Conservation (phyloP, 30 jellyfish, hydroid and myxozoan species). For the Calvadosia cruxmelitensis region DNA sequence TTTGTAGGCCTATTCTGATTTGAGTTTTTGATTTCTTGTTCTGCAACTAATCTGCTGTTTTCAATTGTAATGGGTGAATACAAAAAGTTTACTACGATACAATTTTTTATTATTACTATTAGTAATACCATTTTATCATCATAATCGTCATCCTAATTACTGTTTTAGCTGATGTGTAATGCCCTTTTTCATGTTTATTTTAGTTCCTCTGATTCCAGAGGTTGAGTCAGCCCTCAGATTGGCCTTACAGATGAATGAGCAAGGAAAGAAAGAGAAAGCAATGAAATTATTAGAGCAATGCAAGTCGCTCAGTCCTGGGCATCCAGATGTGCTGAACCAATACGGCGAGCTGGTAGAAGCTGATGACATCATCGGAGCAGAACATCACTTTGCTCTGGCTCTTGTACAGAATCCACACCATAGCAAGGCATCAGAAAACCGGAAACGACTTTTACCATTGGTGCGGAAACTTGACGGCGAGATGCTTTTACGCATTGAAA, state of each 20-base stretch:
- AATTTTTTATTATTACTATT: no score
- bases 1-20: no score
- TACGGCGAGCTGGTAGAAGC: conserved; percentile 83
- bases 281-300: conserved; percentile 60
- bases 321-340: conserved; percentile 79
- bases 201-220: conserved; percentile 54
- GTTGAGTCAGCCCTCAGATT: conserved; percentile 36
- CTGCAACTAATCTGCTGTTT: no score
- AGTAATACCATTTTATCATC: no score
- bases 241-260: conserved; percentile 59
- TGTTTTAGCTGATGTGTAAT: not conserved
- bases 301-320: conserved; percentile 71
- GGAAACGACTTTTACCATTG: conserved; percentile 58
- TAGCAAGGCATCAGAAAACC: conserved; percentile 41
- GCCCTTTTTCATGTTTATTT: conserved; percentile 2
- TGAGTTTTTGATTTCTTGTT: no score
- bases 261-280: conserved; percentile 75
- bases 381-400: conserved; percentile 92
- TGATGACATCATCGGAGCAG: conserved; percentile 77
- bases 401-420: conserved; percentile 75
- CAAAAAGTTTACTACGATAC: no score
- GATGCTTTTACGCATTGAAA: conserved; percentile 71
- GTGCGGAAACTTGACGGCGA: conserved; percentile 65
- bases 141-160: no score
- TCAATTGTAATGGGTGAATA: no score